These are phyloP conservation scores for Arge pagana DNA, from an alignment of 2,888 invertebrate species.

Conservation along the genomic window DNA sequence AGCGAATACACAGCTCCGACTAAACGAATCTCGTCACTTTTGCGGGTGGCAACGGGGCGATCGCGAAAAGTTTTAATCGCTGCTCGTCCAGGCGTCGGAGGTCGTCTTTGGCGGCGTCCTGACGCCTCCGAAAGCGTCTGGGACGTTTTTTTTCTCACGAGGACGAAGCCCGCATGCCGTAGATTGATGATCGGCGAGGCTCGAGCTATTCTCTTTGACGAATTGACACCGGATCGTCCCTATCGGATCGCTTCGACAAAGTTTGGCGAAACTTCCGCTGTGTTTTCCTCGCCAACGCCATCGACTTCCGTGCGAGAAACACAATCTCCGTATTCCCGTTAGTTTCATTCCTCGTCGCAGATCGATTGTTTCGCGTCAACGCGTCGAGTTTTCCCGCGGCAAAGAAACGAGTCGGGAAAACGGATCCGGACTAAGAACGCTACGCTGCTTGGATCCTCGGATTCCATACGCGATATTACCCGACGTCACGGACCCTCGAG, in stretches of 20 bases:
- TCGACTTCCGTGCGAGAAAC: not conserved
- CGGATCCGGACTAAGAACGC: no score
- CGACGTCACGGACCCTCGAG: not conserved
- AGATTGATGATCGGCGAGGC: conserved; percentile 13
- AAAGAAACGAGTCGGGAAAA: no score
- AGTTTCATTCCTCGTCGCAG: no score
- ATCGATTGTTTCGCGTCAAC: no score
- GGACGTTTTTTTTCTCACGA: conserved; percentile 32
- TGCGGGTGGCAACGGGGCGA: conserved; percentile 47
- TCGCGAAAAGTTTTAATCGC: conserved; percentile 53
- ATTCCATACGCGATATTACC: not conserved
- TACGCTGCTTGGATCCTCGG: no score
- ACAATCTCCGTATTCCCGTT: not conserved
- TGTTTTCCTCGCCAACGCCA: no score
- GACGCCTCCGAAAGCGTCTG: conserved; percentile 28
- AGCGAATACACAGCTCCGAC: no score
- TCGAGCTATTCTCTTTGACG: conserved; percentile 6
- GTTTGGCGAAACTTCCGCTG: not conserved
- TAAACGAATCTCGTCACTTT: conserved; percentile 45
- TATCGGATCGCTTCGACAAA: not conserved
- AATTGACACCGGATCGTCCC: conserved; percentile 12
- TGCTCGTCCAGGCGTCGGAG: conserved; percentile 30
- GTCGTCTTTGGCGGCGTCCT: conserved; percentile 22
- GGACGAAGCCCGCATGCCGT: conserved; percentile 8
- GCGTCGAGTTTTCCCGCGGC: not conserved